Conservation (phyloP, 2,797 vertebrate genomes). For the Coranthus polyacanthus region DNA sequence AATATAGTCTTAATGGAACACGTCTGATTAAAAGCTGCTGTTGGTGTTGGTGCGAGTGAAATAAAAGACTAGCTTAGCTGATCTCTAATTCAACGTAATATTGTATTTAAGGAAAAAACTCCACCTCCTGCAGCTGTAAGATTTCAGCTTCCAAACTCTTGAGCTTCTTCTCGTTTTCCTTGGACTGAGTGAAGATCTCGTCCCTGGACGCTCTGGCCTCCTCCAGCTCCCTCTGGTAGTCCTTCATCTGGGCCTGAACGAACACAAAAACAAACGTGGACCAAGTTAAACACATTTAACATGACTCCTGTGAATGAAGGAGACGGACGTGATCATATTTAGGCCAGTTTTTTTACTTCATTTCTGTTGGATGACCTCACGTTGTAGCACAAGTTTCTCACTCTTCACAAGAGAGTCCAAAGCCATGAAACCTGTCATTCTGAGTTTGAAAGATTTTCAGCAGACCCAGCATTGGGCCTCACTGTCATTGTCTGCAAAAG, state of each 20-base stretch:
- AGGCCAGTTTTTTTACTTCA: too few species aligned
- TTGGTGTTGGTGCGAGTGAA: neutral
- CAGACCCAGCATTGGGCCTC: too few species aligned
- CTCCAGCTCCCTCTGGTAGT: slow-evolving; percentile 96
- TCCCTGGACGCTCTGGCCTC: slow-evolving; percentile 96
- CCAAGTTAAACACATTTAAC: neutral
- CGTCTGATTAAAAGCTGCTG: too few species aligned
- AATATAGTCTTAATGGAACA: too few species aligned
- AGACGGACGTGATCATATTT: too few species aligned
- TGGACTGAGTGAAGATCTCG: slow-evolving; percentile 97
- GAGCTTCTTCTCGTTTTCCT: slow-evolving; percentile 98
- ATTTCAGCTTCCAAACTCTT: slow-evolving; percentile 96
- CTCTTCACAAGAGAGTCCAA: too few species aligned
- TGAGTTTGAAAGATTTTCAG: too few species aligned
- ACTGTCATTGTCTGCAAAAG: too few species aligned
- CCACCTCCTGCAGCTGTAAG: slow-evolving; percentile 95
- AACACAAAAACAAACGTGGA: slow-evolving; percentile 2
- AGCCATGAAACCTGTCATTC: too few species aligned
- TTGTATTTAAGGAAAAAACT: neutral
- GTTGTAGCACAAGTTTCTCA: too few species aligned
- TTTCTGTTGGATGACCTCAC: too few species aligned
- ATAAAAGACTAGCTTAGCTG: neutral
- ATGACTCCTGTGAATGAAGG: neutral
- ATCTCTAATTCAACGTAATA: neutral
- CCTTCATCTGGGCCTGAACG: slow-evolving; percentile 96